Conservation (phyloP, 2,113 vertebrate species). For the Galbula dea region DNA sequence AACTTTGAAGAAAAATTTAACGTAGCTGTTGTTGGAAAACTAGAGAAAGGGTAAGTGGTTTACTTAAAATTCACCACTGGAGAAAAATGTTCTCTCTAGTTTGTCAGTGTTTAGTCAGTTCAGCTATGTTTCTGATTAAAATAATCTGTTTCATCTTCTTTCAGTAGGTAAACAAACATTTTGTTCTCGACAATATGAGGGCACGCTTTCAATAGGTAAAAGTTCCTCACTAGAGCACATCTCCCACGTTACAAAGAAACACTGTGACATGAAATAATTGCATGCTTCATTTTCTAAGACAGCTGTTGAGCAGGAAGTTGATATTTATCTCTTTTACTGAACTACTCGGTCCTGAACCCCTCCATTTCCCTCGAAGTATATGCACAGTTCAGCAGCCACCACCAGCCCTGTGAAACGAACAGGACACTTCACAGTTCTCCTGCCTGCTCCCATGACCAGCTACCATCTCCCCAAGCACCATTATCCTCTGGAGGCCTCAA, state of each 20-base stretch:
- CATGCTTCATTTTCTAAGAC: not conserved
- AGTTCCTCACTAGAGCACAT: not conserved
- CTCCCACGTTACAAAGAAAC: not conserved
- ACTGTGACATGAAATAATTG: not conserved
- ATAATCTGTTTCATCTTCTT: not conserved
- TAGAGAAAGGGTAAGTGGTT: conserved; percentile 82
- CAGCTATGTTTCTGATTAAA: not conserved
- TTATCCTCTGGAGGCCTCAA: not conserved
- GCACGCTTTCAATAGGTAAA: not conserved
- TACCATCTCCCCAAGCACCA: not conserved
- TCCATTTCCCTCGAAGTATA: not conserved
- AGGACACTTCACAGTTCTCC: not conserved
- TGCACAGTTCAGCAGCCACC: not conserved
- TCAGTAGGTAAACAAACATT: not conserved
- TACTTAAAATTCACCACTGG: not conserved
- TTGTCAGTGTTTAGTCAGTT: not conserved
- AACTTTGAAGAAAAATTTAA: conserved; percentile 78
- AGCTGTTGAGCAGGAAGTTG: not conserved
- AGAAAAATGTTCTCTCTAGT: not conserved
- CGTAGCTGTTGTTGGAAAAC: conserved; percentile 81
- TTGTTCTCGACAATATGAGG: not conserved
- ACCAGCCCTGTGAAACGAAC: not conserved
- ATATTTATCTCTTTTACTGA: not conserved
- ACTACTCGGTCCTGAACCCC: not conserved
- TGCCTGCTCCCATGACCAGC: not conserved